Evolutionary conservation across 2,888 invertebrate species (phyloP).

Genomic region (Drosophila kokeensis): DNA sequence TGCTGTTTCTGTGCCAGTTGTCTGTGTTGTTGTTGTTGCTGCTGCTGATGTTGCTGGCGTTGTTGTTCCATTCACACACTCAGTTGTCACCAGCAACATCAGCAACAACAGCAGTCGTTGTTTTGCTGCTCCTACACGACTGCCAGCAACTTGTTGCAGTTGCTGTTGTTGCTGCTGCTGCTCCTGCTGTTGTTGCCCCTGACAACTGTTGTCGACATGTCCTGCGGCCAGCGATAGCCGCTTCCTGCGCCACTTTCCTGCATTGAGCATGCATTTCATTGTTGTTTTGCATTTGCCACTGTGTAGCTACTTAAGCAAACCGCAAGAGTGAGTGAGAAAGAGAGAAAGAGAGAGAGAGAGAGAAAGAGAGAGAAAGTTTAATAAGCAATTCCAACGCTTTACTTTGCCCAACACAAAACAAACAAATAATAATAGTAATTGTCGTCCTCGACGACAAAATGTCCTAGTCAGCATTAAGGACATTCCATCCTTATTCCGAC

Average conservation of each 20-base stretch:
- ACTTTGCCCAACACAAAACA: background rate
- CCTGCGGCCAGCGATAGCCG: constrained; percentile 55
- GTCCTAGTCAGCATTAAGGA: constrained; percentile 3
- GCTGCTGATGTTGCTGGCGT: constrained; percentile 51
- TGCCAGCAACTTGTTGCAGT: constrained; percentile 65
- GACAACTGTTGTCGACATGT: constrained; percentile 48
- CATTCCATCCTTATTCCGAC: constrained; percentile 7
- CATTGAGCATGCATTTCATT: constrained; percentile 84
- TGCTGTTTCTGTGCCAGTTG: constrained; percentile 38
- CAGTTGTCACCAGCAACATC: constrained; percentile 62
- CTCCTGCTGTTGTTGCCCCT: constrained; percentile 46
- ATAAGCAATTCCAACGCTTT: constrained; percentile 37
- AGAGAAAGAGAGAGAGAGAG: background rate
- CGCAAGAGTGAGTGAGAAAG: background rate
- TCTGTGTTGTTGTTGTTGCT: constrained; percentile 37
- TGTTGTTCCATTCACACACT: constrained; percentile 58
- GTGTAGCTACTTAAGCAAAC: constrained; percentile 57
- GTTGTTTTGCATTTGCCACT: constrained; percentile 83
- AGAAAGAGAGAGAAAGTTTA: constrained; percentile 14
- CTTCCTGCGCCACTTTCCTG: constrained; percentile 74
- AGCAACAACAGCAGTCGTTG: constrained; percentile 46
- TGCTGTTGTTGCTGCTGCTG: constrained; percentile 15
- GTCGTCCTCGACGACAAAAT: constrained; percentile 2
- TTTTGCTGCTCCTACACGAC: constrained; percentile 41
- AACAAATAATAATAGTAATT: constrained; percentile 17